Evolutionary conservation across 2,113 vertebrate species (phyloP).

Genomic region (Cyanoramphus novaezelandiae): DNA sequence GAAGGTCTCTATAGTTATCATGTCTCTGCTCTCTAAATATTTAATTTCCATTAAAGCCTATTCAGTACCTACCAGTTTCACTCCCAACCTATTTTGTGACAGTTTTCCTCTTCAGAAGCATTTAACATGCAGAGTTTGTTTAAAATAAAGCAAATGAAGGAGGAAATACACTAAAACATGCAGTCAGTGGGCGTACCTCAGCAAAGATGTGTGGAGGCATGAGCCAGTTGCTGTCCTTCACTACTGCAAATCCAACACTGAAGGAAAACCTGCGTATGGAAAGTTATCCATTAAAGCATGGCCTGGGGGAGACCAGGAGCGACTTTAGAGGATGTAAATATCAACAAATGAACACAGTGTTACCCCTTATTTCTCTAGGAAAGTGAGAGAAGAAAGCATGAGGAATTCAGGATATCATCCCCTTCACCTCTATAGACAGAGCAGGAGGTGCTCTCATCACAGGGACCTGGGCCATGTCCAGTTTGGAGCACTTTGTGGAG

Average conservation of each 20-base stretch:
- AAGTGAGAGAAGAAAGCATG: not conserved
- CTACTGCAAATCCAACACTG: not conserved
- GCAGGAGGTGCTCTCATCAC: not conserved
- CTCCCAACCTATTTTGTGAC: accelerated
- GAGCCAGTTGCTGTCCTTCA: not conserved
- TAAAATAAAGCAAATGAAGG: not conserved
- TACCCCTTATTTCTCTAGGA: not conserved
- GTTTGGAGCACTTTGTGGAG: not conserved
- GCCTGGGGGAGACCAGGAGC: not conserved
- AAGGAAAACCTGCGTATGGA: accelerated
- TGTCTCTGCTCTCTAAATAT: not conserved
- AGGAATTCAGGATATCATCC: not conserved
- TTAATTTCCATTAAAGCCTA: not conserved
- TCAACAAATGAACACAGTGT: accelerated
- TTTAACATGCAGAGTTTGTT: not conserved
- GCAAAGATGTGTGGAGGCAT: accelerated
- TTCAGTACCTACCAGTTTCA: not conserved
- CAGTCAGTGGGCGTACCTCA: accelerated
- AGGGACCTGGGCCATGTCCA: accelerated
- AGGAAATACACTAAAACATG: not conserved
- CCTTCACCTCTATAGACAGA: not conserved
- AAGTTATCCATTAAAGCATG: accelerated
- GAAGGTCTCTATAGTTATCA: not conserved
- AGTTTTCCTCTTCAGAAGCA: not conserved
- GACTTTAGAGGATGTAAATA: not conserved